phyloP scores from a whole-genome alignment of 1,140 invertebrate species.

The Ruditapes philippinarum region DNA sequence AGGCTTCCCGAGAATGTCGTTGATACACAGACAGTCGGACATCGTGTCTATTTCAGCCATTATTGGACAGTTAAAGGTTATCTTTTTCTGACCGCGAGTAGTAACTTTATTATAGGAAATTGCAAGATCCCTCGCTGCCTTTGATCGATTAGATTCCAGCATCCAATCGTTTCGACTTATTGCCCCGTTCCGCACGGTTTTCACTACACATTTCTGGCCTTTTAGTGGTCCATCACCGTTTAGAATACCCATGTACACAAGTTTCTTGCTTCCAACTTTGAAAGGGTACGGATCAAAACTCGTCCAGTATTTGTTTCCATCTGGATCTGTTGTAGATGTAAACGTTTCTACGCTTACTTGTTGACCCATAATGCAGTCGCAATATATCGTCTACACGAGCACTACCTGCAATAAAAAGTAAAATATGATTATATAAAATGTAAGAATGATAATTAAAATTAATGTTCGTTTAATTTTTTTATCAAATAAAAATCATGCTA shows the following conservation, averaged over 20 bases:
- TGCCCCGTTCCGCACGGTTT: conserved; percentile 44
- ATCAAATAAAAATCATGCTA: too few species aligned
- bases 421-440: too few species aligned
- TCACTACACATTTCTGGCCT: conserved; percentile 64
- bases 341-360: conserved; percentile 64
- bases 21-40: conserved; percentile 64
- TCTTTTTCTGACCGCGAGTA: background rate
- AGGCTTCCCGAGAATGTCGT: conserved; percentile 59
- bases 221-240: conserved; percentile 63
- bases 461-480: too few species aligned
- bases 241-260: conserved; percentile 65
- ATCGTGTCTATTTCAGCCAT: conserved; percentile 67
- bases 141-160: conserved; percentile 17
- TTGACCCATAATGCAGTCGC: conserved; percentile 34
- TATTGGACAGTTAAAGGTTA: conserved; percentile 54
- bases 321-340: conserved; percentile 41
- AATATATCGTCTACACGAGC: background rate
- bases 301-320: conserved; percentile 65
- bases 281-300: conserved; percentile 70
- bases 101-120: conserved; percentile 44
- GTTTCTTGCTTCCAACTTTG: conserved; percentile 53
- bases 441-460: too few species aligned
- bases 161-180: conserved; percentile 41
- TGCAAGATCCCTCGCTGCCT: conserved; percentile 14
- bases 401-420: background rate